A percentile compares a stretch with the other conserved stretches of the same genome.
phyloP scores from a whole-genome alignment of 2,888 invertebrate species.

The Opisthograptis luteolata region DNA sequence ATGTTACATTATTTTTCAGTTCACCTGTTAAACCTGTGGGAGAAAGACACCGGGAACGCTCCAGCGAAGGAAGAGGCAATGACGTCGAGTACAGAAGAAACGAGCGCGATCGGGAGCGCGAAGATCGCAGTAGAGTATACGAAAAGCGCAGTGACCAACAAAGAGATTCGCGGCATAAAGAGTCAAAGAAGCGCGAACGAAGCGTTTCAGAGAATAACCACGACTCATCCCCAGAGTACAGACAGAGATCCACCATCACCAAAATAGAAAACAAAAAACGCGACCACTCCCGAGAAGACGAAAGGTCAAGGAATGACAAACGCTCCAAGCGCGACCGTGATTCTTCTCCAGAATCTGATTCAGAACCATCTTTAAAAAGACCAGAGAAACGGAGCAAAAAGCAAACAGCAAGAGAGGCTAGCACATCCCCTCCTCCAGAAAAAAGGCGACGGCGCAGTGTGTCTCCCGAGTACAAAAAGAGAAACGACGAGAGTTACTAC shows the following conservation, averaged over 20 bases:
- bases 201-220: slow-evolving; percentile 51
- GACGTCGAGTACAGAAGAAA: slow-evolving; percentile 65
- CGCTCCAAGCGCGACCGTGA: slow-evolving; percentile 57
- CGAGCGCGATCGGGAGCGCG: slow-evolving; percentile 72
- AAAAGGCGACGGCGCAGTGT: slow-evolving; percentile 64
- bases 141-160: slow-evolving; percentile 62
- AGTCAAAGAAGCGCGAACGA: slow-evolving; percentile 58
- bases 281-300: slow-evolving; percentile 55
- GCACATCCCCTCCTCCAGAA: slow-evolving; percentile 64
- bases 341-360: slow-evolving; percentile 59
- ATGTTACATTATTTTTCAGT: slow-evolving; percentile 51
- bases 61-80: slow-evolving; percentile 61
- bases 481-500: slow-evolving; percentile 53
- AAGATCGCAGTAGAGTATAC: slow-evolving; percentile 63
- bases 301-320: slow-evolving; percentile 48
- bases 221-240: slow-evolving; percentile 58
- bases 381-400: slow-evolving; percentile 57
- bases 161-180: slow-evolving; percentile 44
- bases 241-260: slow-evolving; percentile 65
- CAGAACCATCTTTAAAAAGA: slow-evolving; percentile 47
- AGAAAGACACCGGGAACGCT: slow-evolving; percentile 63
- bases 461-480: slow-evolving; percentile 53
- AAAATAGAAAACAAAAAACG: slow-evolving; percentile 63
- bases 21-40: slow-evolving; percentile 68
- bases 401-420: slow-evolving; percentile 49